Conservation (phyloP, 2,888 invertebrate genomes). For the Lordiphosa andalusiaca region DNA sequence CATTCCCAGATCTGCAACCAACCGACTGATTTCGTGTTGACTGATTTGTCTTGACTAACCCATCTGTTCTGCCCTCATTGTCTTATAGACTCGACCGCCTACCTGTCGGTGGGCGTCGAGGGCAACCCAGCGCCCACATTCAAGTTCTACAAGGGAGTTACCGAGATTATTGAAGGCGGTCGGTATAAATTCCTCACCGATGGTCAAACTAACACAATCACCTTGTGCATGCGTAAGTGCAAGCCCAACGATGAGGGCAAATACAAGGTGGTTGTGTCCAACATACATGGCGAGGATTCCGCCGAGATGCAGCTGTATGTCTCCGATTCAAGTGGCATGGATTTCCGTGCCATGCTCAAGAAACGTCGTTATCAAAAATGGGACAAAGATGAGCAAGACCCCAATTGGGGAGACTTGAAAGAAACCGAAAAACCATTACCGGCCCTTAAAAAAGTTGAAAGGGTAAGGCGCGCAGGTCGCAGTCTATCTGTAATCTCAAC, state of each 20-base stretch:
- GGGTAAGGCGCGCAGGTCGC: conserved; percentile 83
- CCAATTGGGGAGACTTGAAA: conserved; percentile 96
- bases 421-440: conserved; percentile 93
- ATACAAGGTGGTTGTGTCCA: conserved; percentile 95
- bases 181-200: conserved; percentile 97
- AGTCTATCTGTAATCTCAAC: background rate
- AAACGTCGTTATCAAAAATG: conserved; percentile 97
- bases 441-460: conserved; percentile 94
- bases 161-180: conserved; percentile 96
- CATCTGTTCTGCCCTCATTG: conserved; percentile 5
- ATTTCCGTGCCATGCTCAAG: conserved; percentile 98
- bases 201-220: conserved; percentile 94
- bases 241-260: conserved; percentile 98
- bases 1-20: too few relatives aligned
- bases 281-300: conserved; percentile 96
- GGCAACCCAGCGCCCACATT: conserved; percentile 97
- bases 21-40: background rate
- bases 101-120: conserved; percentile 95
- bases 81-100: conserved; percentile 91
- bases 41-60: conserved; percentile 18
- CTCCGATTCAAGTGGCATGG: conserved; percentile 98
- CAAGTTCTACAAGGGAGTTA: conserved; percentile 96
- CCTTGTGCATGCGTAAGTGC: conserved; percentile 96
- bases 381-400: conserved; percentile 94
- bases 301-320: conserved; percentile 98